phyloP scores from a whole-genome alignment of 1,140 invertebrate species.

The Aphidius ervi region DNA sequence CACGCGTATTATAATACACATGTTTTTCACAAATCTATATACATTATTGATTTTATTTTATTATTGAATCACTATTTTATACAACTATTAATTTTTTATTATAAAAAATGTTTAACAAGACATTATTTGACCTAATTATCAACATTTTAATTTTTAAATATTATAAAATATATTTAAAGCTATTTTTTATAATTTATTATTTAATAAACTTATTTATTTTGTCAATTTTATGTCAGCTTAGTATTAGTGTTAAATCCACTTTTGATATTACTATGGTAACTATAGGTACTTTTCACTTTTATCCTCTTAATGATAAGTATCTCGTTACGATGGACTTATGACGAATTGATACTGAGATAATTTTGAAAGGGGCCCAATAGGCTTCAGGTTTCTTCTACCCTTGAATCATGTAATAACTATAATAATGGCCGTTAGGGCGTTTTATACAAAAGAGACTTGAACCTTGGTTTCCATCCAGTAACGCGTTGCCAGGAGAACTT shows the following conservation, averaged over 20 bases:
- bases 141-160: neutral
- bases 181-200: neutral
- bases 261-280: conserved; percentile 1
- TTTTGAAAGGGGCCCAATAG: neutral
- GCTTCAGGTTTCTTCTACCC: neutral
- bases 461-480: too few relatives aligned
- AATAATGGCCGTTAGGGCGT: too few relatives aligned
- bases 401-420: too few relatives aligned
- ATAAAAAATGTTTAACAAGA: neutral
- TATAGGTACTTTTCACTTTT: neutral
- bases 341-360: conserved; percentile 32
- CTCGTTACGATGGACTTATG: conserved; percentile 38
- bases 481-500: too few relatives aligned
- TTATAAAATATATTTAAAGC: neutral
- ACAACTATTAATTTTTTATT: conserved; percentile 11
- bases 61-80: conserved; percentile 16
- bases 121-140: neutral
- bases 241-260: conserved; percentile 8
- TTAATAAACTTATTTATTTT: neutral
- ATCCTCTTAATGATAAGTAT: conserved; percentile 36
- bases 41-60: conserved; percentile 18
- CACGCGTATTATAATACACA: conserved; percentile 8
- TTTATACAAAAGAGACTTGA: too few relatives aligned
- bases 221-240: conserved; percentile 11
- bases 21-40: conserved; percentile 7